Evolutionary conservation across 64 coral and sea anemone species (phyloP).

Genomic region (Montipora sp.): DNA sequence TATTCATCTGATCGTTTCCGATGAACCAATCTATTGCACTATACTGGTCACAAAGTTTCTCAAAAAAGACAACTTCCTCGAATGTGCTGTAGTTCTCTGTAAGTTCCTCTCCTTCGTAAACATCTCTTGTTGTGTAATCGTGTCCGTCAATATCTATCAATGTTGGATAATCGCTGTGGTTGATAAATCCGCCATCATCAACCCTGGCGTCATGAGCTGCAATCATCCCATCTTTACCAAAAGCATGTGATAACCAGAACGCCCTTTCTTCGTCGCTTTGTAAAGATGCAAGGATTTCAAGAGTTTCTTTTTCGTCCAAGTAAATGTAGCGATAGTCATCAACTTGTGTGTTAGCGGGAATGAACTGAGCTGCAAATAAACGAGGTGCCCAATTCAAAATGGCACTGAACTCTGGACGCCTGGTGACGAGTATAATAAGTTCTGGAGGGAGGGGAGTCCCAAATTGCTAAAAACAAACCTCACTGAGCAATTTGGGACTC

Average conservation of each 20-base stretch:
- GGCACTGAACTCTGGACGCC: too few relatives aligned
- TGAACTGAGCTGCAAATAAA: too few relatives aligned
- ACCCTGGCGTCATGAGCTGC: background rate
- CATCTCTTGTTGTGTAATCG: slow-evolving; percentile 33
- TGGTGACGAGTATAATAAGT: too few relatives aligned
- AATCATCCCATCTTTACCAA: slow-evolving; percentile 21
- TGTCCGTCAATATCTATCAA: background rate
- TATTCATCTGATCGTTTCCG: too few relatives aligned
- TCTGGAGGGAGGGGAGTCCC: too few relatives aligned
- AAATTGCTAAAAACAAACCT: too few relatives aligned
- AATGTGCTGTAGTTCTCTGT: slow-evolving; percentile 13
- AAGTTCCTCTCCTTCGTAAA: slow-evolving; percentile 50
- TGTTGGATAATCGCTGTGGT: slow-evolving; percentile 19
- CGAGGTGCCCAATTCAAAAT: too few relatives aligned
- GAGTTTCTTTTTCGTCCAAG: slow-evolving; percentile 14
- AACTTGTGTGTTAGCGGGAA: slow-evolving; percentile 30
- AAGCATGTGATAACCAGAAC: slow-evolving; percentile 30
- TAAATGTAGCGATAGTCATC: background rate
- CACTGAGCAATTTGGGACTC: too few relatives aligned
- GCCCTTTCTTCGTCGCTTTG: slow-evolving; percentile 19
- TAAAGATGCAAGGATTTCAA: background rate
- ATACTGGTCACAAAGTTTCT: too few relatives aligned
- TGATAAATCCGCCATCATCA: slow-evolving; percentile 15
- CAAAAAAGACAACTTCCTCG: too few relatives aligned
- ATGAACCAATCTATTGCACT: too few relatives aligned